Evolutionary conservation across 2,113 vertebrate species (phyloP), one percentile per base, ranked within the genome.

Genomic region (Romanogobio albipinnatus): DNA sequence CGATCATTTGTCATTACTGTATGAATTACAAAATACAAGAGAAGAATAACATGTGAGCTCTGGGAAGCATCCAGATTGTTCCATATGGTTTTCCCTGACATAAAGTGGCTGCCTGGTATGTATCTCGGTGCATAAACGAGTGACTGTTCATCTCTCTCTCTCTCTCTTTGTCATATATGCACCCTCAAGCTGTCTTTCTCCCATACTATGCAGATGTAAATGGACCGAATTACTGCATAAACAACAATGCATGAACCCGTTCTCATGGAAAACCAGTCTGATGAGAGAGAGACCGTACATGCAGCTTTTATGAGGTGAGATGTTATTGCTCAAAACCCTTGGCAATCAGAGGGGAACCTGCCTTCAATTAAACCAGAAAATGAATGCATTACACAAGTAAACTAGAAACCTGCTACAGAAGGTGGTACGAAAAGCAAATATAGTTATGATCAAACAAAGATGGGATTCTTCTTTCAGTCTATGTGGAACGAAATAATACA

Each of bases 301-400:
- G 84, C 90, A 89, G 75, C 88, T 91, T 88, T 91, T 84, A 90
- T 91, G 87, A 92, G 86, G 62, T 77, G 82, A 88, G 83, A 76
- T 87, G 81, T 87, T 82, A 66, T 66, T 83, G 64, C 84, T 85
- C 80, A 78, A 53, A 36, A 49, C 58, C 79, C 73, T 81, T 15
- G 22, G 45, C 75, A 22, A 85, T 56, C 83, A 47, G 66, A 71
- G 68, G 88, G 75, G 26, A 68, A 19, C 47, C 47, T 53, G 74
- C 14, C 77, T 66, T 22, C 58, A 76, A 9, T 64, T 36, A 39
- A 84, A 81, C 49, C 49, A 33, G 49, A 62, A 17, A 61, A 62
- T 80, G n/a, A 64, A 66, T 79, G 17, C 75, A 43, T 61, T 14
- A 56, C 14, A 17, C 14, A 17, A 19, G 14, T n/a, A 59, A 78